These are phyloP conservation scores for human DNA, from an alignment of 2,113 vertebrate species.

Conservation along the genomic window DNA sequence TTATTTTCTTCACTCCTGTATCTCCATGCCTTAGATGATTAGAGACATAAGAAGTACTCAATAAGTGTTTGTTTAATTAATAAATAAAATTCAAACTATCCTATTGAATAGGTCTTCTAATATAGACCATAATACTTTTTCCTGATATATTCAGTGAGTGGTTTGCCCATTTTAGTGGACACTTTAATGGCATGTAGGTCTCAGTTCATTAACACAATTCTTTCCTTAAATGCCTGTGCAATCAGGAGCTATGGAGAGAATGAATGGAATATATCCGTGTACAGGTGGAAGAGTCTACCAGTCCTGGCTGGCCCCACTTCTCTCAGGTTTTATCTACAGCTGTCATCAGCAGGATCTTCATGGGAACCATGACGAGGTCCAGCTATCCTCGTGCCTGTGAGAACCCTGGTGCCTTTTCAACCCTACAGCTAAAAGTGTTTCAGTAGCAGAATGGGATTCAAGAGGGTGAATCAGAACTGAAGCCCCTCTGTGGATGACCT, in stretches of 20 bases:
- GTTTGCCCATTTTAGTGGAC: not conserved
- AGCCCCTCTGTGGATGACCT: not conserved
- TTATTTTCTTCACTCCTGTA: not conserved
- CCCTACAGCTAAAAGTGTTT: not conserved
- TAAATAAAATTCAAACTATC: too few species aligned
- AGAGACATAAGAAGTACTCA: too few species aligned
- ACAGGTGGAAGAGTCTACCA: too few species aligned
- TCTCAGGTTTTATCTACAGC: not conserved
- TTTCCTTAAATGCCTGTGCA: not conserved
- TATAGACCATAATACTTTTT: not conserved
- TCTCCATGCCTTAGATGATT: not conserved
- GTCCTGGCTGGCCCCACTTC: not conserved
- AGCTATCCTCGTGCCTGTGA: not conserved
- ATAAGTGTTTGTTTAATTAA: not conserved
- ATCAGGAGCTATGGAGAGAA: too few species aligned
- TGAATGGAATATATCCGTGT: not conserved
- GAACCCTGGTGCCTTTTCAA: not conserved
- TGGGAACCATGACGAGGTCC: not conserved
- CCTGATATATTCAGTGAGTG: rapidly evolving
- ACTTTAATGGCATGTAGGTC: not conserved
- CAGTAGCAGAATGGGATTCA: not conserved
- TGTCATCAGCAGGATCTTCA: not conserved
- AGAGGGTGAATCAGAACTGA: not conserved
- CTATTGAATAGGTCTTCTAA: not conserved
- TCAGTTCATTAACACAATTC: not conserved